These are phyloP conservation scores for Myotis myotis DNA, from an alignment of 2,797 vertebrate species.

Conservation along the genomic window DNA sequence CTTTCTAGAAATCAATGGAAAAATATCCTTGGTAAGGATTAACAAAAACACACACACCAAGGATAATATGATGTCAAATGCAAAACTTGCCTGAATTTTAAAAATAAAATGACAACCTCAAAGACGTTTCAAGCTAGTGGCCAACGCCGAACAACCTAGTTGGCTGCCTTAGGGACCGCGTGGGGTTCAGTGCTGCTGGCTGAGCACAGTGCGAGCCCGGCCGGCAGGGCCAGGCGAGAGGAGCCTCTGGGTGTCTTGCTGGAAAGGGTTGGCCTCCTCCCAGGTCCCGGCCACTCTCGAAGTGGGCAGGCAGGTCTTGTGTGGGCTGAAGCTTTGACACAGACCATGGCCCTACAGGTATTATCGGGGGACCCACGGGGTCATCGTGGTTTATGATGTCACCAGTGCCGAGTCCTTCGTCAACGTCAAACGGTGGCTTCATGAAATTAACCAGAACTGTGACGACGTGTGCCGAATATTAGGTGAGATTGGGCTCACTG, in stretches of 20 bases:
- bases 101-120: constrained; percentile 41
- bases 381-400: constrained; percentile 99
- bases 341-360: constrained; percentile 86
- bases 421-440: constrained; percentile 99
- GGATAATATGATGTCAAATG: not conserved
- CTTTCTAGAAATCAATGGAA: not conserved
- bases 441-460: constrained; percentile 99
- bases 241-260: not conserved
- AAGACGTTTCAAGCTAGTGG: not conserved
- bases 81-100: not conserved
- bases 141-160: not conserved
- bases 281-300: not conserved
- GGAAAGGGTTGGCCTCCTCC: rapidly evolving
- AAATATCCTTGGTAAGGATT: not conserved
- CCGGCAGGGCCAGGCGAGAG: not conserved
- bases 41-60: not conserved
- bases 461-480: constrained; percentile 99
- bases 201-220: rapidly evolving
- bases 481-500: constrained; percentile 82
- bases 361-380: constrained; percentile 97
- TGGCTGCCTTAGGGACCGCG: not conserved
- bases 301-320: rapidly evolving
- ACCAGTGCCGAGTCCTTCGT: constrained; percentile 99
- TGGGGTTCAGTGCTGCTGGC: not conserved
- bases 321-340: not conserved